Evolutionary conservation across 2,113 vertebrate species (phyloP).

Genomic region (Oncorhynchus gorbuscha): DNA sequence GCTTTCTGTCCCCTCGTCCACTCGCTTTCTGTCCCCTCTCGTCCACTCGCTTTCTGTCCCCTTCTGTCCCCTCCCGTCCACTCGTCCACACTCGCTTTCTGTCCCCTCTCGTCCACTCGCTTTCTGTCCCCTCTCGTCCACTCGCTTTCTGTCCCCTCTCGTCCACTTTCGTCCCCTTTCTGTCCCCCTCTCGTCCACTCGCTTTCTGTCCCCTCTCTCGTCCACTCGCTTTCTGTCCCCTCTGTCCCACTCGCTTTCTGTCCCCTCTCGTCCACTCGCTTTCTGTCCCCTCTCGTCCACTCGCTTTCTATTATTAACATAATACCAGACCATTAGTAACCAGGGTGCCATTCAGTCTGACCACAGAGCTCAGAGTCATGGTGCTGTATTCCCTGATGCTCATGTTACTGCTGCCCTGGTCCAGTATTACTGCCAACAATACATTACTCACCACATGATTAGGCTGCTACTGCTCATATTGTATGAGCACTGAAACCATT

Average conservation of each 20-base stretch:
- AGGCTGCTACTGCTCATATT: conserved; percentile 27
- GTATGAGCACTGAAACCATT: conserved; percentile 25
- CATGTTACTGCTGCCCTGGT: conserved; percentile 56
- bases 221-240: too few relatives aligned
- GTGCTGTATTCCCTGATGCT: conserved; percentile 52
- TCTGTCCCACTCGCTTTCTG: not conserved
- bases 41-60: not conserved
- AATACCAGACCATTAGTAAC: not conserved
- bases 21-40: not conserved
- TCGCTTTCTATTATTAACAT: too few relatives aligned
- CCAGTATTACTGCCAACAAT: conserved; percentile 45
- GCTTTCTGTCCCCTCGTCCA: not conserved
- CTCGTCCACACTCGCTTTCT: not conserved
- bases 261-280: not conserved
- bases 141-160: not conserved
- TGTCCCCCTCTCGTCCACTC: not conserved
- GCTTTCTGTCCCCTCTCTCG: too few relatives aligned
- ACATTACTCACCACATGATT: conserved; percentile 49
- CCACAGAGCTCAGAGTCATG: conserved; percentile 36
- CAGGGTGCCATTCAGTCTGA: conserved; percentile 36
- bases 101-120: too few relatives aligned
- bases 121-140: too few relatives aligned
- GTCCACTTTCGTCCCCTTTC: not conserved
- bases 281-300: not conserved
- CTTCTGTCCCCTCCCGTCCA: not conserved